Percentiles rank a stretch among this genome's conserved stretches.
These are phyloP conservation scores for Psophia crepitans DNA, from an alignment of 2,113 vertebrate species.

Conservation along the genomic window DNA sequence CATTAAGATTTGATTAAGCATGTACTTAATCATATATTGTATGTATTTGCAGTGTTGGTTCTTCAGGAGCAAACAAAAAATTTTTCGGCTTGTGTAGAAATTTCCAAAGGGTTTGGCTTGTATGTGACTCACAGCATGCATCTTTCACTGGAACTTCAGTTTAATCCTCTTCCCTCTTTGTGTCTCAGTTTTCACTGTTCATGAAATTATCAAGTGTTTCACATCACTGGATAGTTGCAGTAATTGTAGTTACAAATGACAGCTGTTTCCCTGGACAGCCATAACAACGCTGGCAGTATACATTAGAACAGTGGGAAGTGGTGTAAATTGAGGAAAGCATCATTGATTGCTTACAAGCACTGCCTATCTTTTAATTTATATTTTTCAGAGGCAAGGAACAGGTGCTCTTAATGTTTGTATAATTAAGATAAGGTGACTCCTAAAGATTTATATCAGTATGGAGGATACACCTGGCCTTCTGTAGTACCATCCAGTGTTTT, in stretches of 20 bases:
- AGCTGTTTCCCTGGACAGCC: conserved; percentile 11
- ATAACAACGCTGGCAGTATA: not conserved
- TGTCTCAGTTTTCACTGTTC: not conserved
- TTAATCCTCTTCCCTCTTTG: not conserved
- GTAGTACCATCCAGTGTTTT: not conserved
- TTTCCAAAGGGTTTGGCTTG: not conserved
- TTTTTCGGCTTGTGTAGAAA: not conserved
- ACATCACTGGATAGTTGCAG: not conserved
- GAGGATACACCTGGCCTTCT: not conserved
- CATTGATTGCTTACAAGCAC: not conserved
- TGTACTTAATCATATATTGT: not conserved
- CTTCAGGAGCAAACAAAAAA: not conserved
- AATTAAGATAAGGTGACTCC: not conserved
- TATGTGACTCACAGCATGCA: not conserved
- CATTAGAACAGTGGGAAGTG: not conserved
- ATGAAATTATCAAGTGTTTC: not conserved
- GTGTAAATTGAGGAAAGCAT: not conserved
- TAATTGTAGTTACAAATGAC: not conserved
- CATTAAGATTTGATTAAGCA: not conserved
- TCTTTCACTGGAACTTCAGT: not conserved
- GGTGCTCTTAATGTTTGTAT: not conserved
- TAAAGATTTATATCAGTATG: not conserved
- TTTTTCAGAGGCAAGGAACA: not conserved
- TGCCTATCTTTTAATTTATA: not conserved
- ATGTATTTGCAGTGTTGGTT: not conserved